Evolutionary conservation across 1,140 invertebrate genomes (phyloP), one percentile per base, ranked within the genome.

Genomic region (Ceratina australensis): DNA sequence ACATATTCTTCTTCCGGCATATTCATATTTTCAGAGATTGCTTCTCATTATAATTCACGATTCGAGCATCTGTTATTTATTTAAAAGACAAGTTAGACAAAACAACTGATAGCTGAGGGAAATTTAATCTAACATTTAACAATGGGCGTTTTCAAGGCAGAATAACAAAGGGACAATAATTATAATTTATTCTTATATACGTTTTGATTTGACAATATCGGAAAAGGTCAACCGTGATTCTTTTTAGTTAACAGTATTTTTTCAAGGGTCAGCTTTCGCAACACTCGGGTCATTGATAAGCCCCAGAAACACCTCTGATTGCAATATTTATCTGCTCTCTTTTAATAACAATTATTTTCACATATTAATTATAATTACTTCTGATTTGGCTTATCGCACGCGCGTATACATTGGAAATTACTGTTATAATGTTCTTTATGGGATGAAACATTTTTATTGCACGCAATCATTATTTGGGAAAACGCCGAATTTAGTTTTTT

Each of bases 1-100:
- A 88, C 80, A 75, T 84, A 92, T 71, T 93, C 84, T 24, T 90
- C 89, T 80, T 93, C 93, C 13, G 87, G 61, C 82, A 87, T 87
- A 77, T 79, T 86, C 81, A 86, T 87, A 13, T 72, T 61, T 81
- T 61, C 22, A 71, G n/a, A 5, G 60, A 68, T 28, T 71, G 50
- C 47, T 61, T 52, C 42, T 65, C 72, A 69, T 60, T 67, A 74
- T 75, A 63, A 18, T 28, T 42, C 16, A 18, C 3, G 33, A 49
- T 28, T 24, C 50, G 60, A 47, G 4, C 47, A 75, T 68, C 28
- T 75, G 10, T 61, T 66, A 49, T 52, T 56, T 16, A 16, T 54
- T 16, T 1, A n/a, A 7, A n/a, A n/a, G 52, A 49, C 20, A 52
- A 26, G 42, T 42, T 42, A 42, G 33, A 42, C 10, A 8, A 42